Percentiles rank a stretch among this genome's conserved stretches.
These are phyloP conservation scores for Heliocidaris erythrogramma DNA, from an alignment of 35 echinoderm and acorn worm species.

Conservation along the genomic window DNA sequence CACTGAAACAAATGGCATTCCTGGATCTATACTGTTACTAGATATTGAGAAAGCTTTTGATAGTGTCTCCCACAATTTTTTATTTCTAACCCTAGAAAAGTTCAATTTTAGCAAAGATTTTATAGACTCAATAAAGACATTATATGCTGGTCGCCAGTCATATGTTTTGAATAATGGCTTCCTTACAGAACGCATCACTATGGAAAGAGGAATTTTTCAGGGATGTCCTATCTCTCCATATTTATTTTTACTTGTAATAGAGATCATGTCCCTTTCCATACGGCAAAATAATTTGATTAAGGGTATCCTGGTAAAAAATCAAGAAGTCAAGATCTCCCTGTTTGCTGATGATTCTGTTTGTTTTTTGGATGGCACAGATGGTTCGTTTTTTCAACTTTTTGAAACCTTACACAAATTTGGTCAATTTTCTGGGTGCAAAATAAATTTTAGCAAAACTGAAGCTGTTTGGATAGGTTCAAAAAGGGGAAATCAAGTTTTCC, in stretches of 20 bases:
- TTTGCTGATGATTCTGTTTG: constrained; percentile 48
- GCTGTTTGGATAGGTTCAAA: constrained; percentile 45
- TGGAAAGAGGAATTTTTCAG: constrained; percentile 32
- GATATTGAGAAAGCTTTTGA: too few species aligned
- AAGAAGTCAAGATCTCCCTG: constrained; percentile 34
- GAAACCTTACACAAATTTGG: constrained; percentile 44
- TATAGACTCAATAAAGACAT: too few species aligned
- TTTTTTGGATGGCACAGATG: constrained; percentile 35
- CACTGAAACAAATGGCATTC: too few species aligned
- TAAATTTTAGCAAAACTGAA: constrained; percentile 5
- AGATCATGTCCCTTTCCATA: not conserved
- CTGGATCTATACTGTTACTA: too few species aligned
- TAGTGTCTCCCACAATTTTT: too few species aligned
- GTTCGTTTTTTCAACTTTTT: constrained; percentile 47
- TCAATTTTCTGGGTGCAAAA: constrained; percentile 29
- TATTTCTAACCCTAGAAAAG: too few species aligned
- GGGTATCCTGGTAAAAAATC: constrained; percentile 36
- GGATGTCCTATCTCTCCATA: constrained; percentile 29
- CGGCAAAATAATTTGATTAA: constrained; percentile 22
- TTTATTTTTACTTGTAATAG: constrained; percentile 40
- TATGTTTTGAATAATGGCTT: constrained; percentile 48
- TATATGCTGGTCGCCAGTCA: too few species aligned
- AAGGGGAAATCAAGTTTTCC: not conserved
- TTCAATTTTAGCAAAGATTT: too few species aligned
- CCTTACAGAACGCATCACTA: not conserved